Base-by-base conservation (phyloP, 2,797 vertebrate genomes). In the Rhabdomys pumilio region DNA sequence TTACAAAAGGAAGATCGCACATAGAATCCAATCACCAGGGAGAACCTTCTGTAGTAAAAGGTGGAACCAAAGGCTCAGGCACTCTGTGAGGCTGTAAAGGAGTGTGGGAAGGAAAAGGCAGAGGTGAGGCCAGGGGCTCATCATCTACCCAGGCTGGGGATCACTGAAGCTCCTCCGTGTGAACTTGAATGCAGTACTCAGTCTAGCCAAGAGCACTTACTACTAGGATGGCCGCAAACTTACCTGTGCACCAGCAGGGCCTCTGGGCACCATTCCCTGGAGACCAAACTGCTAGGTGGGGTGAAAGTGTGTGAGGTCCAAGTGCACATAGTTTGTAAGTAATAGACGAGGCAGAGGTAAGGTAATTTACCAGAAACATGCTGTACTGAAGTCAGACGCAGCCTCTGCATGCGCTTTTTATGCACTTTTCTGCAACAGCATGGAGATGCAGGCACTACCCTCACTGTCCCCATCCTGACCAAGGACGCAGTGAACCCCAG, bases 111-210 rank as follows among this genome's bases (percentile, higher is more conserved):
- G 47, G 15, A 34, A 29, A 59, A 38, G 26, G 13, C 8, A 47
- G 79, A 34, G 69, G 29, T 1, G 15, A 84, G 59, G 53, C 50
- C 4, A 20, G 50, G 13, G 6, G 19, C 0, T 15, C 12, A 0
- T 47, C 12, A 1, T 22, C 34, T 13, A 0, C 24, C 11, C 3
- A 0, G 38, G 73, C 2, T 29, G 19, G 67, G 67, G 41, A n/a
- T n/a, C 13, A 1, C 0, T 10, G 38, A 14, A 12, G n/a, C 1
- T 3, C 13, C 50, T 50, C 2, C 0, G 1, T 10, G 0, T 3
- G 24, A 55, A 20, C n/a, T 20, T 14, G 47, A 29, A 41, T 1
- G 17, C n/a, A 4, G 31, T 1, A 0, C 44, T 8, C 0, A 12
- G 20, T 67, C 72, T 1, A 50, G 67, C 15, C 44, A 8, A 5